Conservation (phyloP, 2,888 invertebrate species). For the Mythimna loreyi region DNA sequence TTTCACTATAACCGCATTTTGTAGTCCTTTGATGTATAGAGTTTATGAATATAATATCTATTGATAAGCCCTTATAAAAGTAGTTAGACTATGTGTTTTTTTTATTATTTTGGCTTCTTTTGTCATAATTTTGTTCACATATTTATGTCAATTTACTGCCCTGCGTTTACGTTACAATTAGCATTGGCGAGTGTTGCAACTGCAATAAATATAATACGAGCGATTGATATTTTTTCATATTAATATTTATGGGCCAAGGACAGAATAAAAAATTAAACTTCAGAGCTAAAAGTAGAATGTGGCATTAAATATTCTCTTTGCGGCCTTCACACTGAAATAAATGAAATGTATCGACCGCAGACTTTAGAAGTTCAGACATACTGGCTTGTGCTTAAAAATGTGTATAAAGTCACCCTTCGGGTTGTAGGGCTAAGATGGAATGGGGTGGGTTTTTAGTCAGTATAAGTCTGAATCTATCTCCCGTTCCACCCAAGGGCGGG, state of each 20-base stretch:
- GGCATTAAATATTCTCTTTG: background rate
- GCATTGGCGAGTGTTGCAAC: conserved; percentile 5
- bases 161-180: background rate
- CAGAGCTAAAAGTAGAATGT: background rate
- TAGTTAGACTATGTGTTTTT: background rate
- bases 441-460: no score
- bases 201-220: background rate
- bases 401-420: background rate
- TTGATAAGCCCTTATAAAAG: background rate
- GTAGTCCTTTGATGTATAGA: background rate
- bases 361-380: background rate
- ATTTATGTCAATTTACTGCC: background rate
- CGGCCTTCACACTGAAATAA: background rate
- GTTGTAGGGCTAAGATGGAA: no score
- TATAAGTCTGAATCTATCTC: no score
- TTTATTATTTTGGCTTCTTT: background rate
- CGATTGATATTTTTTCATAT: background rate
- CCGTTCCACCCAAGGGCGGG: no score
- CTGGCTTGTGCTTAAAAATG: background rate
- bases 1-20: background rate
- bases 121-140: no score
- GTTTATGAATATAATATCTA: conserved; percentile 2
- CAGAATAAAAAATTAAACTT: background rate
- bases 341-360: background rate
- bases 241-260: background rate